Evolutionary conservation across 2,797 vertebrate genomes (phyloP).

Genomic region (Pantherophis alleghaniensis): DNA sequence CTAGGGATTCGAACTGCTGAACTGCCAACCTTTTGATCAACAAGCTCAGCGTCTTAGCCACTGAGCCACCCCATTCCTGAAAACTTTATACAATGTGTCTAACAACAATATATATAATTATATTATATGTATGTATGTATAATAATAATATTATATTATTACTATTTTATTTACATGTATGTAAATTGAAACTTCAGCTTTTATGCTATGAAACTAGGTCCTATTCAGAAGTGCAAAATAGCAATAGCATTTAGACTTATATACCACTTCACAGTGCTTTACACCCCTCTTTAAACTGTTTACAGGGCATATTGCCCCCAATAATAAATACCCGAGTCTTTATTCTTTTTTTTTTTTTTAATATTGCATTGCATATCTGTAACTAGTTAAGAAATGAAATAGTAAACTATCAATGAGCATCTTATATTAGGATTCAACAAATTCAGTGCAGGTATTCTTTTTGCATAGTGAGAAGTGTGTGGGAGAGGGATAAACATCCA

Average conservation of each 20-base stretch:
- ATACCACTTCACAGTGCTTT: too few species aligned
- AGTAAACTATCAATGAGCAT: neutral
- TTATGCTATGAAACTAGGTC: neutral
- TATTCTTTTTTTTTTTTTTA: conserved; percentile 1
- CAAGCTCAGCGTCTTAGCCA: too few species aligned
- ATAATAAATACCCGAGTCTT: neutral
- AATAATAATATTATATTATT: too few species aligned
- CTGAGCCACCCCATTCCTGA: neutral
- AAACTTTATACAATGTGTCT: too few species aligned
- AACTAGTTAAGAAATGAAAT: conserved; percentile 48
- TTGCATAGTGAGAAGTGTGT: neutral
- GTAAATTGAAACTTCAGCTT: neutral
- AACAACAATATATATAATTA: too few species aligned
- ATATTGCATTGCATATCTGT: conserved; percentile 11
- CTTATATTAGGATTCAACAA: neutral
- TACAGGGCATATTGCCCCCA: too few species aligned
- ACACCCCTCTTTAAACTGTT: too few species aligned
- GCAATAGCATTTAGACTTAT: too few species aligned
- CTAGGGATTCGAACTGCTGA: too few species aligned
- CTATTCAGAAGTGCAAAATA: neutral
- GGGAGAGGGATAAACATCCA: neutral
- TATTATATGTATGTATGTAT: too few species aligned
- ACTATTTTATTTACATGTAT: neutral
- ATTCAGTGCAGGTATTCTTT: neutral
- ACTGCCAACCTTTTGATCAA: too few species aligned